A percentile compares a stretch with the other conserved stretches of the same genome.
These are phyloP conservation scores for Abrostola tripartita DNA, from an alignment of 2,888 invertebrate genomes.

Conservation along the genomic window DNA sequence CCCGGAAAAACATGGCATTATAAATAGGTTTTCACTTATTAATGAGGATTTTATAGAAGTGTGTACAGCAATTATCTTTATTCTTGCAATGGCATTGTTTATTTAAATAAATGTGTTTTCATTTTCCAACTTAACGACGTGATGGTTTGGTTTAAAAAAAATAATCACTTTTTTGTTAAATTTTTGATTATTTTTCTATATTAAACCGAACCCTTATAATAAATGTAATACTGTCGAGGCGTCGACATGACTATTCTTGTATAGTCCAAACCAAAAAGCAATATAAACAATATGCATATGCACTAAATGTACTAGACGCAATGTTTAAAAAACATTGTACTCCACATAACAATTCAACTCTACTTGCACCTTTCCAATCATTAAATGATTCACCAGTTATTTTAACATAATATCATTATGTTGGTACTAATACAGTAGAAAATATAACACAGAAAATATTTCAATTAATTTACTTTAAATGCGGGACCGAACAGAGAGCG, in stretches of 20 bases:
- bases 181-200: too few relatives aligned
- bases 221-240: too few relatives aligned
- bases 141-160: too few relatives aligned
- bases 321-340: conserved; percentile 1
- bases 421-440: conserved; percentile 8
- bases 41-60: not conserved
- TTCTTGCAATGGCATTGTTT: too few relatives aligned
- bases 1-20: conserved; percentile 14
- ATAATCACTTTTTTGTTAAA: too few relatives aligned
- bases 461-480: conserved; percentile 53
- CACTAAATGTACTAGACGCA: not conserved
- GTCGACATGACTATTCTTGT: too few relatives aligned
- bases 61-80: not conserved
- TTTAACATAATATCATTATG: conserved; percentile 2
- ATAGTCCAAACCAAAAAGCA: not conserved
- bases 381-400: not conserved
- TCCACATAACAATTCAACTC: not conserved
- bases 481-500: conserved; percentile 50
- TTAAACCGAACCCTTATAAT: too few relatives aligned
- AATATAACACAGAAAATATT: conserved; percentile 46
- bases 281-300: not conserved
- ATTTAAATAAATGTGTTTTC: too few relatives aligned
- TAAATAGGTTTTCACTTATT: conserved; percentile 14
- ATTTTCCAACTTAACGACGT: too few relatives aligned
- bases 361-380: conserved; percentile 14